phyloP scores from a whole-genome alignment of 1,140 invertebrate species.

The Wasmannia auropunctata region DNA sequence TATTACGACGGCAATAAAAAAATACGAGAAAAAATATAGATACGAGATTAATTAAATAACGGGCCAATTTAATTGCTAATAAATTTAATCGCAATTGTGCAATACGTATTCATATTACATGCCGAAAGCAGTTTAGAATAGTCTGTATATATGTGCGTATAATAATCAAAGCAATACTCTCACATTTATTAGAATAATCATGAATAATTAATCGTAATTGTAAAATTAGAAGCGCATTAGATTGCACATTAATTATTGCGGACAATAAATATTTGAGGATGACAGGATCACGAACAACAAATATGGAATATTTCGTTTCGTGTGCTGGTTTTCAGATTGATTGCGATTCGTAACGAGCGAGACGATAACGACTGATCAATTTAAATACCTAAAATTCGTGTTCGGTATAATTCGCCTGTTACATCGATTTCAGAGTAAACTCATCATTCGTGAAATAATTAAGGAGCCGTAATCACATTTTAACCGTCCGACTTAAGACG shows the following conservation, averaged over 20 bases:
- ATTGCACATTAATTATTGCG: conserved; percentile 1
- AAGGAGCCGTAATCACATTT: background rate
- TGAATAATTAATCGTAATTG: conserved; percentile 31
- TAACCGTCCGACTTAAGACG: background rate
- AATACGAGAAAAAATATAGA: background rate
- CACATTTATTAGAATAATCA: conserved; percentile 42
- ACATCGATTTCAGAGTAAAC: background rate
- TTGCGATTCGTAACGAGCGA: background rate
- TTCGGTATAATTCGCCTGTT: background rate
- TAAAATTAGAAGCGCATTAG: conserved; percentile 25
- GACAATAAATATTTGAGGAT: conserved; percentile 18
- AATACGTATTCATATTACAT: conserved; percentile 8
- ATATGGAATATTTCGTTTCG: background rate
- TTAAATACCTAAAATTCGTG: conserved; percentile 12
- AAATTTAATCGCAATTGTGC: too few relatives aligned
- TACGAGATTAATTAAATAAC: background rate
- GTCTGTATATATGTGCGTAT: background rate
- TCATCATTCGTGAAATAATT: conserved; percentile 21
- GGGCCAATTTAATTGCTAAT: background rate
- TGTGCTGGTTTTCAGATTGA: background rate
- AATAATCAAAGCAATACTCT: conserved; percentile 39
- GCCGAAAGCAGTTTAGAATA: background rate
- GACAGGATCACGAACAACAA: background rate
- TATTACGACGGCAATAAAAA: background rate
- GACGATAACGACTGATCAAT: background rate